phyloP scores from a whole-genome alignment of 2,113 vertebrate genomes.

The Phyllostomus discolor region DNA sequence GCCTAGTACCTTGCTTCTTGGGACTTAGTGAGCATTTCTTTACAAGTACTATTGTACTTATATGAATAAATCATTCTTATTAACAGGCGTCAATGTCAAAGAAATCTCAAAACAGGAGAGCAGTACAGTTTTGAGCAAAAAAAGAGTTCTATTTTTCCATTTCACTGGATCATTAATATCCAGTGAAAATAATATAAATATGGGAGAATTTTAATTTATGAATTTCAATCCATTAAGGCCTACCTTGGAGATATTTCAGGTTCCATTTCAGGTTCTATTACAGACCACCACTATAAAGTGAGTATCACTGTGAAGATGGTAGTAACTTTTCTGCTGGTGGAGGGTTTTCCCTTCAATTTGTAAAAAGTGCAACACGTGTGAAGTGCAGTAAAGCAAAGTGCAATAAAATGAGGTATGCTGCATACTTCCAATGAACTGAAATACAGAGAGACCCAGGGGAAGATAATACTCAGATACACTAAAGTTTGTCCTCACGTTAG shows the following conservation, averaged over 20 bases:
- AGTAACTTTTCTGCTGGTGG: neutral
- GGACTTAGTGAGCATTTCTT: neutral
- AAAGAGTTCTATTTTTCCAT: neutral
- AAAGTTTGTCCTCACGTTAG: neutral
- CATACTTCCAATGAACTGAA: neutral
- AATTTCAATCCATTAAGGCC: neutral
- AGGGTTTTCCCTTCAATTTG: neutral
- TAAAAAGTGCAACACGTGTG: neutral
- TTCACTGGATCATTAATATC: neutral
- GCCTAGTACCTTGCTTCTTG: neutral
- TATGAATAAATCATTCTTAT: neutral
- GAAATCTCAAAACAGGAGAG: neutral
- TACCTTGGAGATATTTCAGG: neutral
- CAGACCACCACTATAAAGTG: neutral
- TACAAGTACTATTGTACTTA: neutral
- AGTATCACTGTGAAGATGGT: neutral
- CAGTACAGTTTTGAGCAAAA: neutral
- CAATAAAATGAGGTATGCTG: neutral
- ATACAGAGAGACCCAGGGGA: neutral
- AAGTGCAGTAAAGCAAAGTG: neutral
- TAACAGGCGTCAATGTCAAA: neutral
- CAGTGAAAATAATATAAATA: slow-evolving; percentile 6
- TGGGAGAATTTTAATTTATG: neutral
- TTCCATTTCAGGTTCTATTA: too few relatives aligned
- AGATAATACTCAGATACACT: neutral